Evolutionary conservation across 2,888 invertebrate genomes (phyloP).

Genomic region (Mesorhabditis spiculigera): DNA sequence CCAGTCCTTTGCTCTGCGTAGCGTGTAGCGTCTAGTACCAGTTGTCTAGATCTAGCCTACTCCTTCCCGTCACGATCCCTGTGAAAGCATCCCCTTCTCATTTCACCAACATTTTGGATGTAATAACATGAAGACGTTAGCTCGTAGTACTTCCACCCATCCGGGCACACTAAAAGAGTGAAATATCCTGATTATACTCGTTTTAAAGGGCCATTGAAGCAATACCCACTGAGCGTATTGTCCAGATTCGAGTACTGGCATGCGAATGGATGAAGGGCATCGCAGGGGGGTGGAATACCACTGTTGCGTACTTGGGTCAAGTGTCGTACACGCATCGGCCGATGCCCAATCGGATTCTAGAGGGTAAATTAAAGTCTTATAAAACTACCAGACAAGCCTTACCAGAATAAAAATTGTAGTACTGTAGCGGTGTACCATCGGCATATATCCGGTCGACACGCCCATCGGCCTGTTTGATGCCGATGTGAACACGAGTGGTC

Average conservation of each 20-base stretch:
- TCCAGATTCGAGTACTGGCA: not conserved
- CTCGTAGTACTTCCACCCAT: not conserved
- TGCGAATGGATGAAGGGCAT: not conserved
- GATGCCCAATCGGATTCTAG: not conserved
- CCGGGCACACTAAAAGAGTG: not conserved
- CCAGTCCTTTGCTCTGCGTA: too few relatives aligned
- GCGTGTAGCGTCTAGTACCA: too few relatives aligned
- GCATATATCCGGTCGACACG: constrained; percentile 1
- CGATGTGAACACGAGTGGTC: not conserved
- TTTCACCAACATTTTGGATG: not conserved
- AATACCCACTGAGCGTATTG: not conserved
- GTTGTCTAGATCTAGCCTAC: too few relatives aligned
- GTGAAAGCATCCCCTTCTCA: too few relatives aligned
- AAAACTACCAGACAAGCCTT: not conserved
- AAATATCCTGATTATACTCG: too few relatives aligned
- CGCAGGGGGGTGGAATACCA: constrained; percentile 2
- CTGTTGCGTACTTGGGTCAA: not conserved
- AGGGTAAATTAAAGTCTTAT: not conserved
- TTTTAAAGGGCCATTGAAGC: too few relatives aligned
- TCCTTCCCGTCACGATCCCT: too few relatives aligned
- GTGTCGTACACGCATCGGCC: not conserved
- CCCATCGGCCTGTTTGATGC: not conserved
- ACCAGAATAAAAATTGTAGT: not conserved
- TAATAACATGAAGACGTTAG: not conserved
- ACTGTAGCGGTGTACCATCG: not conserved